Base-by-base conservation (phyloP, 2,888 invertebrate species). In the Agonopterix heracliana region DNA sequence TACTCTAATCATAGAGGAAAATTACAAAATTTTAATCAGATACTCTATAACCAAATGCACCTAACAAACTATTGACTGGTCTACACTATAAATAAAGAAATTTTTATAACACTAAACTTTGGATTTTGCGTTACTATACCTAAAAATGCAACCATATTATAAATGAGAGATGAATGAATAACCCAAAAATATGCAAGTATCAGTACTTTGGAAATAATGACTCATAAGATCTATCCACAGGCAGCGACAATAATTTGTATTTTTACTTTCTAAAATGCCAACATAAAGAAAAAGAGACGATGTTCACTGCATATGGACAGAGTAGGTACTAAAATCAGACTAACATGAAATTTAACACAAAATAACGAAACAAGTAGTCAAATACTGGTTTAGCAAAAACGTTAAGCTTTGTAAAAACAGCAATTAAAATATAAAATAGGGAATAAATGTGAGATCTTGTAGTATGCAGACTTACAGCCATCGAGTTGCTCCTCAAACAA, bases 401-500 rank as follows among this genome's bases (percentile, higher is more conserved):
- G 78, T 83, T 85, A 83, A 86, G 84, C 85, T 78, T 86, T 84
- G 84, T 84, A 85, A 87, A 76, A 87, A 81, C 85, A 87, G 86
- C 86, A 87, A 86, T 84, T 81, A 85, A 73, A 68, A 82, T 81
- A 83, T 82, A 86, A 86, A 85, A 85, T 74, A 83, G 85, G 87
- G 87, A 88, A 88, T 88, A 87, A 87, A 83, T 84, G 86, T 88
- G 88, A 88, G 87, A 88, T 88, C 88, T 87, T 81, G 88, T 85
- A 84, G 82, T 85, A 85, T 86, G 88, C 85, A 86, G 88, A 88
- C 88, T 88, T 88, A 88, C 87, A 85, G 86, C 86, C 84, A 82
- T 81, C 77, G 78, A 81, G 81, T 80, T 74, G 63, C 74, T 75
- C 91, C 93, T 94, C 94, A 95, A 90, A 95, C 93, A 91, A 96